Evolutionary conservation across 2,113 vertebrate genomes (phyloP).

Genomic region (Anarrhichthys ocellatus): DNA sequence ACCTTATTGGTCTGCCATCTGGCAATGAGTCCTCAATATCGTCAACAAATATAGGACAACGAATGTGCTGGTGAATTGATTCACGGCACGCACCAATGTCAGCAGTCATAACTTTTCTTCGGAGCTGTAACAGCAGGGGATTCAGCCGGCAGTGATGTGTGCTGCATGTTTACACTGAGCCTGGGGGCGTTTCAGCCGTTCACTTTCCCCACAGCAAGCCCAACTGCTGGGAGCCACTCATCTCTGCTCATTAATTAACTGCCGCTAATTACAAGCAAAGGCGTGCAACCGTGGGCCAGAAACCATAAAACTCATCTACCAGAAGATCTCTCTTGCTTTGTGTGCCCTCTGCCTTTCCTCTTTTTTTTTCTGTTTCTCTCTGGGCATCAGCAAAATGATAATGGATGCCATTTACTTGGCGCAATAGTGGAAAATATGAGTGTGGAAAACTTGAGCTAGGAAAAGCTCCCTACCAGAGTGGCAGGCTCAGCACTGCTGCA

Average conservation of each 20-base stretch:
- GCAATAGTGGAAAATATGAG: slow-evolving; percentile 48
- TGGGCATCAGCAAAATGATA: slow-evolving; percentile 42
- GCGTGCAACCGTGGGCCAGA: slow-evolving; percentile 40
- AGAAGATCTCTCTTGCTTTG: background rate
- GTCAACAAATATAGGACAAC: slow-evolving; percentile 23
- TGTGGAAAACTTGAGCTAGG: slow-evolving; percentile 33
- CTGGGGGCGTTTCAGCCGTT: slow-evolving; percentile 39
- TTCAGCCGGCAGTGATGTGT: slow-evolving; percentile 26
- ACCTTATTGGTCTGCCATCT: slow-evolving; percentile 25
- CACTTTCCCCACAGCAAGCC: slow-evolving; percentile 58
- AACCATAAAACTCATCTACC: slow-evolving; percentile 49
- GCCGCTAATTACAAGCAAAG: slow-evolving; percentile 70
- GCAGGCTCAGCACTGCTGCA: slow-evolving; percentile 34
- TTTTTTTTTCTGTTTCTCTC: background rate
- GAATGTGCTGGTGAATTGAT: background rate
- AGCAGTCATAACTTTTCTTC: slow-evolving; percentile 7
- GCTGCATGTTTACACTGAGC: slow-evolving; percentile 52
- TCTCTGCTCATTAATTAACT: slow-evolving; percentile 71
- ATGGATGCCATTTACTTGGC: slow-evolving; percentile 48
- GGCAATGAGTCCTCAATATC: background rate
- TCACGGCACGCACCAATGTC: slow-evolving; percentile 12
- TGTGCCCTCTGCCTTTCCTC: background rate
- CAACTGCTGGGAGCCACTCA: slow-evolving; percentile 25
- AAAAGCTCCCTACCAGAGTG: slow-evolving; percentile 19
- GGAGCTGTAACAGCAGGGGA: slow-evolving; percentile 26